Evolutionary conservation across 2,888 invertebrate genomes (phyloP).

Genomic region (Syritta pipiens): DNA sequence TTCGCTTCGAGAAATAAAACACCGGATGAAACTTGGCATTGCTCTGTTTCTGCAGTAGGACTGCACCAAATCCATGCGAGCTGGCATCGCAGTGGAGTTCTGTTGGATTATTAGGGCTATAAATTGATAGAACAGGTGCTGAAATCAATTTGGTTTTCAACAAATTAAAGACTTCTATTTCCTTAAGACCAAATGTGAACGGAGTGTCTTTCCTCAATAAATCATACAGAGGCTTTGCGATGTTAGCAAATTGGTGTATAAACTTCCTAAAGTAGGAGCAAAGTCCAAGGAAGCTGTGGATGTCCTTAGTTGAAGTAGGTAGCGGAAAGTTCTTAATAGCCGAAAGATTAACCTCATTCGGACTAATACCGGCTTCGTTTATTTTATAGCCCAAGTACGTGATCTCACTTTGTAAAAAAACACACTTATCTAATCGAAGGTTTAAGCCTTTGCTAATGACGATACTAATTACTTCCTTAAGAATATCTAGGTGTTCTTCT

Average conservation of each 20-base stretch:
- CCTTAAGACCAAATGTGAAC: slow-evolving; percentile 26
- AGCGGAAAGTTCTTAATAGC: slow-evolving; percentile 33
- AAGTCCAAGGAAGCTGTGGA: slow-evolving; percentile 65
- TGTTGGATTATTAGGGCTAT: slow-evolving; percentile 69
- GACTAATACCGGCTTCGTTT: slow-evolving; percentile 22
- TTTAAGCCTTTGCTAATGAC: slow-evolving; percentile 4
- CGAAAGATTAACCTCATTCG: slow-evolving; percentile 28
- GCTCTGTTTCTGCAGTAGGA: too few relatives aligned
- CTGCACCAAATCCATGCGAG: too few relatives aligned
- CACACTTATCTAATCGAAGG: slow-evolving; percentile 46
- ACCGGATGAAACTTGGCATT: too few relatives aligned
- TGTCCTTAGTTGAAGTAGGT: slow-evolving; percentile 65
- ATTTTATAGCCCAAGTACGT: slow-evolving; percentile 24
- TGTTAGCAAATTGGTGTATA: slow-evolving; percentile 70
- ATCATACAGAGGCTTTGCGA: slow-evolving; percentile 73
- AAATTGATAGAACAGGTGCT: slow-evolving; percentile 72
- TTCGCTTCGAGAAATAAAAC: too few relatives aligned
- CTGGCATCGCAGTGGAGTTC: too few relatives aligned
- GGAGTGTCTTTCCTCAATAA: slow-evolving; percentile 50
- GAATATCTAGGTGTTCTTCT: slow-evolving; percentile 41
- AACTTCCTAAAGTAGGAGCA: slow-evolving; percentile 70
- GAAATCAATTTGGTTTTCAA: slow-evolving; percentile 49
- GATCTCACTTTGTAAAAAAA: slow-evolving; percentile 28
- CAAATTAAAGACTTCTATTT: slow-evolving; percentile 38
- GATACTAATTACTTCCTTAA: slow-evolving; percentile 34